Base-by-base conservation (phyloP, 2,797 vertebrate species). In the Potorous gilbertii region DNA sequence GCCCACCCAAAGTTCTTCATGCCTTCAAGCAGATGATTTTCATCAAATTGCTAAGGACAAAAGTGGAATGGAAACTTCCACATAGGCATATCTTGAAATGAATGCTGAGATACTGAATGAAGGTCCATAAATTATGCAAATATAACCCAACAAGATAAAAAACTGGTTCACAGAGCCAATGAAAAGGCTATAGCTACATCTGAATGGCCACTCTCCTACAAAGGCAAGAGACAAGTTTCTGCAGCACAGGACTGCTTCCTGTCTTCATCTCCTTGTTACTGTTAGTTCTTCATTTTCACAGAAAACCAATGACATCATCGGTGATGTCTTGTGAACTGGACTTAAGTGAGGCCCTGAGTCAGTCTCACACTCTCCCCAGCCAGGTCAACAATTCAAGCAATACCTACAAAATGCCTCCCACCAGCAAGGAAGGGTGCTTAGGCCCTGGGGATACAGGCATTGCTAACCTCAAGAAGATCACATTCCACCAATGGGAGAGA, bases 101-200 rank as follows among this genome's bases (percentile, higher is more conserved):
- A 94, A 50, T 91, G 91, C 46, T n/a, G 92, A 74, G 93, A 94
- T 52, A 50, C 62, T 94, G 92, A 94, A 95, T 56, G 95, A 74
- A 96, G 95, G 93, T 34, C 55, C 52, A 93, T n/a, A 3, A 14
- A 94, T 92, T 50, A 29, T 46, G 50, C 6, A 50, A 92, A 92
- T 91, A 90, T 31, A 94, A 92, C 40, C 66, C 89, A 62, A 90
- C 55, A 46, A 90, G 95, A 91, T 81, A 0, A 9, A 52, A 81
- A 93, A 2, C 1, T 0, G 0, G 29, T 54, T 94, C 93, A 91
- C 8, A 90, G 93, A 92, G 92, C 56, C 56, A 57, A 57, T 57
- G 28, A 29, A 29, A 57, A 57, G 56, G 56, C 56, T 29, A 29
- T 2, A 2, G 56, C 56, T 57, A 29, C 56, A 57, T 29, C 28